Evolutionary conservation across 1,140 invertebrate species (phyloP), one percentile per base, ranked within the genome.

Genomic region (Drosophila nebulosa): DNA sequence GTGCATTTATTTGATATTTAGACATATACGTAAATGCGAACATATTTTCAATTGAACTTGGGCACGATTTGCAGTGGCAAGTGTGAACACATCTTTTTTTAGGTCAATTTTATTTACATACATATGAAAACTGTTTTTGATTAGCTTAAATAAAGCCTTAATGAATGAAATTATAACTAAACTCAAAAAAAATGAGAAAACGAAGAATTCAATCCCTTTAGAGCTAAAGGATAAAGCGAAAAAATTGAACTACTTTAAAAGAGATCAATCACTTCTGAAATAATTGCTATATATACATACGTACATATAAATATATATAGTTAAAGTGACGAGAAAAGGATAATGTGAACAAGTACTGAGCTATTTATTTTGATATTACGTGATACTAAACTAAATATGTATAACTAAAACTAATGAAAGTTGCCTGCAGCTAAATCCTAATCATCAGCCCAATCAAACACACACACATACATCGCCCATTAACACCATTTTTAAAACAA

Each of bases 351-450:
- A 76, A 69, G 81, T 86, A 85, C 81, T 85, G 81, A 85, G 64
- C 69, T 73, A 78, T 69, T 85, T 78, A 68, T 85, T 78, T 85
- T 85, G 78, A 85, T 86, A 88, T 85, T 88, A 81, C 81, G 81
- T 85, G 81, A 85, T 85, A 85, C 81, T 85, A 86, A 85, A 88
- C 81, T 81, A 74, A 77, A 73, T 74, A 46, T 76, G 27, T 30
- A 55, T 55, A 55, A 73, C 62, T 60, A 55, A 69, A 64, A 62
- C 71, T 50, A 73, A 53, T 81, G 55, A 70, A 81, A 80, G 78
- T 66, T 78, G 81, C 78, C 69, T 74, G 74, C 81, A 85, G 80
- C 74, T 78, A 59, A 21, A 4, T n/a, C 16, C 64, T 26, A 69
- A 68, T 61, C 60, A 60, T 26, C 24, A 52, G 56, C 60, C 58